Conservation (phyloP, 2,888 invertebrate genomes). For the Phania funesta region DNA sequence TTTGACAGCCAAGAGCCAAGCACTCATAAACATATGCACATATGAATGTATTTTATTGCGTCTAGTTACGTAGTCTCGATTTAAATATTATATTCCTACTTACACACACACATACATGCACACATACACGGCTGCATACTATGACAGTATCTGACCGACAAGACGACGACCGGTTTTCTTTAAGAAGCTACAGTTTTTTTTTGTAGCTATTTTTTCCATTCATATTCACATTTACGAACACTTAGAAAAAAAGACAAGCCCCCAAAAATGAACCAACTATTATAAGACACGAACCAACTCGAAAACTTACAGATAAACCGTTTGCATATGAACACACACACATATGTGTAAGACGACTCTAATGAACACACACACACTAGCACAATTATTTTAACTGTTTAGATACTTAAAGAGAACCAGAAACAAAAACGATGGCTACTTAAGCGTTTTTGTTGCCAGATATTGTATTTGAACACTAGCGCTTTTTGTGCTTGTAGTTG, state of each 20-base stretch:
- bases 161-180: slow-evolving; percentile 12
- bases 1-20: no score
- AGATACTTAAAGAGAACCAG: background rate
- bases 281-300: background rate
- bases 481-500: no score
- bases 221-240: slow-evolving; percentile 27
- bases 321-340: background rate
- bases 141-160: slow-evolving; percentile 1
- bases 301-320: background rate
- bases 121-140: background rate
- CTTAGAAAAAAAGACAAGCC: slow-evolving; percentile 58
- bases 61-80: slow-evolving; percentile 9
- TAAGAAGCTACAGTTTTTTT: background rate
- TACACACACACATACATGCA: background rate
- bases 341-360: background rate
- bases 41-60: background rate
- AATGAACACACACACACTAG: background rate
- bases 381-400: background rate
- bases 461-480: no score
- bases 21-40: background rate
- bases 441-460: background rate
- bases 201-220: background rate
- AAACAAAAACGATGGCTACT: background rate
- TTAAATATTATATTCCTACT: background rate
- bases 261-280: slow-evolving; percentile 57